These are phyloP conservation scores for Nyctibius bracteatus DNA, from an alignment of 2,113 vertebrate species.

Conservation along the genomic window DNA sequence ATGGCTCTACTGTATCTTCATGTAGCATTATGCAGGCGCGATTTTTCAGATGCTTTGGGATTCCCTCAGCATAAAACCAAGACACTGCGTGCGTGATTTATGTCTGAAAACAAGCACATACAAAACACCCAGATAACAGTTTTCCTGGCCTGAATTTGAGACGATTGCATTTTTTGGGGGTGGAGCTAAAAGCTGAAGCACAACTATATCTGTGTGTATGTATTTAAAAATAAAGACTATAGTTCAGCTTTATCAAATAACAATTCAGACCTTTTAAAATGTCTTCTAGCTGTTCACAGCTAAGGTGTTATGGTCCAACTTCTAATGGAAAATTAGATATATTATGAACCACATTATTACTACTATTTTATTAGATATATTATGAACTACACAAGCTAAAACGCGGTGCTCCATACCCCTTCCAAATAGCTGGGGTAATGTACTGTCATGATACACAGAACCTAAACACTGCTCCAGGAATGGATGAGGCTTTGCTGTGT, in stretches of 20 bases:
- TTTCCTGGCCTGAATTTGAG: background rate
- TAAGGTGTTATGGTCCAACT: background rate
- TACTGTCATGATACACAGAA: background rate
- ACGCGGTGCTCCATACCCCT: background rate
- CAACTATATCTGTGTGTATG: background rate
- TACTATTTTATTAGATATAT: no score
- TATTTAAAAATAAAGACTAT: background rate
- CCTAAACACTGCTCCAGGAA: background rate
- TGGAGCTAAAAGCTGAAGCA: background rate
- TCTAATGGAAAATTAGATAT: no score
- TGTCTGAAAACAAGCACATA: background rate
- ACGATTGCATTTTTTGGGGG: background rate
- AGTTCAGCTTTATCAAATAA: background rate
- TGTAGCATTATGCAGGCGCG: fast-evolving
- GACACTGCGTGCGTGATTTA: fast-evolving
- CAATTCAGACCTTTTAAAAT: background rate
- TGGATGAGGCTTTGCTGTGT: background rate
- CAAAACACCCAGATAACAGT: background rate
- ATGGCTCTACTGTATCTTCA: background rate
- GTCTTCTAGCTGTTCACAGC: background rate
- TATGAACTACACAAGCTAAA: background rate
- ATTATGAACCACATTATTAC: background rate
- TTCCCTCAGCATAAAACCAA: background rate
- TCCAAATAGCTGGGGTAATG: background rate
- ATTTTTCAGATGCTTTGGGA: background rate